These are phyloP conservation scores for Syrphus vitripennis DNA, from an alignment of 2,888 invertebrate genomes.

Conservation along the genomic window DNA sequence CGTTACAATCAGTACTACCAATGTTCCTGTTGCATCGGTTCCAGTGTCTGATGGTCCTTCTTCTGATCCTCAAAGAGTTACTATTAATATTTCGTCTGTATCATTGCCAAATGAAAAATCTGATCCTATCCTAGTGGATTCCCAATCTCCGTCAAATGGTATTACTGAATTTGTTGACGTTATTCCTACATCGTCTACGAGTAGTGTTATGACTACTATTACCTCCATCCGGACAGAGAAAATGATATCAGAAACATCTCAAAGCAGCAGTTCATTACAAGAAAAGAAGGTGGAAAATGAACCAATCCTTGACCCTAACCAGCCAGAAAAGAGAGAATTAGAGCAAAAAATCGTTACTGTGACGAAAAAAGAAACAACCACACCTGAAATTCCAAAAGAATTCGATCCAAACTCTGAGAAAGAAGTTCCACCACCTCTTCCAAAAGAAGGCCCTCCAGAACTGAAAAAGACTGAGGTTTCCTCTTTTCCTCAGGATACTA, in stretches of 20 bases:
- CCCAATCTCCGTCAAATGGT: neutral
- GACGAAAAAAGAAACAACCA: neutral
- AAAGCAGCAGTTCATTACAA: neutral
- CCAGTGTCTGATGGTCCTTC: conserved; percentile 14
- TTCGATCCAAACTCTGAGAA: neutral
- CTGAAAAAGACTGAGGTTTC: neutral
- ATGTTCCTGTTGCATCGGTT: conserved; percentile 19
- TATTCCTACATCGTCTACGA: neutral
- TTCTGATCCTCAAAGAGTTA: neutral
- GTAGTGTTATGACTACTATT: conserved; percentile 25
- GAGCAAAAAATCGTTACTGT: neutral
- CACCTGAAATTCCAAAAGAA: neutral
- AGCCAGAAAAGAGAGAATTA: neutral
- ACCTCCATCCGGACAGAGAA: conserved; percentile 46
- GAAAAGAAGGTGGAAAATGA: neutral
- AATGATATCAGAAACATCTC: conserved; percentile 17
- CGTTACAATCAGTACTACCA: neutral
- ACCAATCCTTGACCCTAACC: neutral
- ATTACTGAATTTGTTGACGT: conserved; percentile 6
- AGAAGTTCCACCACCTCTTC: conserved; percentile 3
- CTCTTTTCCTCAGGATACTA: neutral
- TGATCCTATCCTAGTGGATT: neutral
- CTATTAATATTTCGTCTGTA: conserved; percentile 36
- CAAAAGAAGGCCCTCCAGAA: neutral
- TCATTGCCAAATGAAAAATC: conserved; percentile 27